Evolutionary conservation across 2,888 invertebrate genomes (phyloP), one percentile per base, ranked within the genome.

Genomic region (Leptinotarsa rubiginosa): DNA sequence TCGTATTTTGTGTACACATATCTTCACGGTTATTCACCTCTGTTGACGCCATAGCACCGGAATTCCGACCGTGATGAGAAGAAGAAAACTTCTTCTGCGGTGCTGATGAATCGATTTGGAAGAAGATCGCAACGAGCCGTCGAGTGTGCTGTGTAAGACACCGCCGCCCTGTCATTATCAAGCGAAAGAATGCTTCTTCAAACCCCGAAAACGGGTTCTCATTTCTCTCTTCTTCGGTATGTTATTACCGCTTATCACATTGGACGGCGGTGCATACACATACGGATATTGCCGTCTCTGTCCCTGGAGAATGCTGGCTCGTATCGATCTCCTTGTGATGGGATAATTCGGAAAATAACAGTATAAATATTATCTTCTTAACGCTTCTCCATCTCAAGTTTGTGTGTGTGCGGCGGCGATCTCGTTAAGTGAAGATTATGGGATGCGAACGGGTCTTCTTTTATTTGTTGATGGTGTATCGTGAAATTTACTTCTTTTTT

Each of bases 81-180:
- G 71, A 71, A 65, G 72, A 72, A 62, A 70, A 72, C 62, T 72
- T 62, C 62, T 31, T 68, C 72, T 62, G 67, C 62, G 31, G 47
- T 72, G 72, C 72, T 72, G 72, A 72, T 72, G 72, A 72, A 72
- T 72, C 72, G 67, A 72, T 72, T 72, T 50, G 31, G 47, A 66
- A 52, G 47, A 22, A 49, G 67, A 67, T 49, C 52, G 50, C 47
- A 49, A 67, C 67, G 47, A 67, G 67, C 41, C 50, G 25, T 16
- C 59, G 56, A 68, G 72, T 69, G 73, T 69, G 73, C 65, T 69
- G 65, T 65, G 73, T 70, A 73, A 70, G 70, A 50, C 67, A 69
- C 71, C 75, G 73, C 78, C 78, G 80, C 77, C 78, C 75, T 78
- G 76, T 77, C 75, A 80, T 78, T 80, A 80, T 75, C 72, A 73